These are phyloP conservation scores for Mastomys natalensis DNA, from an alignment of 2,113 vertebrate genomes.

Conservation along the genomic window DNA sequence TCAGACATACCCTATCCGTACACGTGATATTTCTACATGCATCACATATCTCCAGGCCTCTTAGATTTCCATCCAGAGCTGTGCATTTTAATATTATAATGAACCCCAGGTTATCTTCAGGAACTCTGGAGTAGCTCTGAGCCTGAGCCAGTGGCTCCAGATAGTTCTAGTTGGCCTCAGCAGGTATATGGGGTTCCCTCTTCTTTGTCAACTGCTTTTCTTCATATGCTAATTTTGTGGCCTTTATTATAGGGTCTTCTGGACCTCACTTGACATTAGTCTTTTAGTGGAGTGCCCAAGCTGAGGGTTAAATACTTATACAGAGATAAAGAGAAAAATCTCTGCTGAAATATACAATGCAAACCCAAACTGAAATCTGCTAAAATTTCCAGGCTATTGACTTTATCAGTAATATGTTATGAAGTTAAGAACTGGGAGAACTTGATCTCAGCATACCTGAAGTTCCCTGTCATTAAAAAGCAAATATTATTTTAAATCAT, in stretches of 20 bases:
- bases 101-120: background rate
- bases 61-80: background rate
- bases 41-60: too few relatives aligned
- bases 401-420: background rate
- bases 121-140: background rate
- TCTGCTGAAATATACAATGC: background rate
- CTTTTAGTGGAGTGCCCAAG: background rate
- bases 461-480: background rate
- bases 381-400: background rate
- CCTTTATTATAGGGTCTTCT: background rate
- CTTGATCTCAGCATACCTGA: background rate
- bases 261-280: background rate
- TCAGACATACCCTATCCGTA: background rate
- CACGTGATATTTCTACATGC: too few relatives aligned
- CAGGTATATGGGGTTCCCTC: background rate
- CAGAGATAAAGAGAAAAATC: background rate
- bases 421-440: background rate
- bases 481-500: background rate
- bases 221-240: background rate
- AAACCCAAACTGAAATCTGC: background rate
- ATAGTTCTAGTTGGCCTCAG: background rate
- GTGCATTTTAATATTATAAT: background rate
- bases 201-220: background rate
- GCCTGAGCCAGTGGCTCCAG: background rate
- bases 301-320: background rate